Evolutionary conservation across 2,797 vertebrate genomes (phyloP).

Genomic region (Amblyopsis hoosieri): DNA sequence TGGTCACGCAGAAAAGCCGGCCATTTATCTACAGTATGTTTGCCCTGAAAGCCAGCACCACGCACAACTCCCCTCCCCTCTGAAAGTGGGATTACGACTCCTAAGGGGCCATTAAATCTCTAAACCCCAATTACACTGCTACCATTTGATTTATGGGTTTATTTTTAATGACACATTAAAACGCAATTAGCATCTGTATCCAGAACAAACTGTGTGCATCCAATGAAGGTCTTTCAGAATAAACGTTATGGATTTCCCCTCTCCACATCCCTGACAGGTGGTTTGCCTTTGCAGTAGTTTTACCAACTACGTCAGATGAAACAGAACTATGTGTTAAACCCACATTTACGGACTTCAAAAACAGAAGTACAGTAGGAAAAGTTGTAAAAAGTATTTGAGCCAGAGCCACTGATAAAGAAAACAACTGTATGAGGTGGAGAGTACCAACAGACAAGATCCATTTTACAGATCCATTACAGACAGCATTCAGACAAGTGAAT

Average conservation of each 20-base stretch:
- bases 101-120: slow-evolving; percentile 67
- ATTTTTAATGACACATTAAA: slow-evolving; percentile 83
- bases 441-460: too few species aligned
- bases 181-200: slow-evolving; percentile 81
- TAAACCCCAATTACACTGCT: slow-evolving; percentile 74
- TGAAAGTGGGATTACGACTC: slow-evolving; percentile 71
- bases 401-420: too few species aligned
- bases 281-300: slow-evolving; percentile 30
- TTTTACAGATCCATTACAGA: too few species aligned
- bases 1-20: slow-evolving; percentile 36
- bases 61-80: slow-evolving; percentile 37
- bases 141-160: slow-evolving; percentile 80
- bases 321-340: slow-evolving; percentile 55
- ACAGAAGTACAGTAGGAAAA: slow-evolving; percentile 15
- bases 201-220: slow-evolving; percentile 76
- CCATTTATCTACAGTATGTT: slow-evolving; percentile 54
- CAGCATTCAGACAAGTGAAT: too few species aligned
- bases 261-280: slow-evolving; percentile 40
- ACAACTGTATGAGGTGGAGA: too few species aligned
- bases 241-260: slow-evolving; percentile 53
- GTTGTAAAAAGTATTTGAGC: slow-evolving; percentile 7
- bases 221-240: slow-evolving; percentile 64
- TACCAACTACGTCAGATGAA: slow-evolving; percentile 48
- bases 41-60: slow-evolving; percentile 52
- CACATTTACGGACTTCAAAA: slow-evolving; percentile 48